phyloP scores from a whole-genome alignment of 2,113 vertebrate species.

The Synodontis membranacea region DNA sequence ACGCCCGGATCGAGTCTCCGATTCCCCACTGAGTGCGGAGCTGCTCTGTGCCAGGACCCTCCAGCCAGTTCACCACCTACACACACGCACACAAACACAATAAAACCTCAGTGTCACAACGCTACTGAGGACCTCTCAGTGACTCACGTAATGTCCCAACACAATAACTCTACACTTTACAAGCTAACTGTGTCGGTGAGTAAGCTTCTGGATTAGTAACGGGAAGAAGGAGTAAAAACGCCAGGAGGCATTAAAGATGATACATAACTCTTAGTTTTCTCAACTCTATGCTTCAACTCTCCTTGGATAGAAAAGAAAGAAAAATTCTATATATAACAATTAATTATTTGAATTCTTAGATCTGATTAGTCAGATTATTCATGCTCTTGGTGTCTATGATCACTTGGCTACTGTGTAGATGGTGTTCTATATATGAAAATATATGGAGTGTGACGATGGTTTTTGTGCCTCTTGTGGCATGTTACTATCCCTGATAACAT shows the following conservation, averaged over 20 bases:
- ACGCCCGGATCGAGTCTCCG: slow-evolving; percentile 92
- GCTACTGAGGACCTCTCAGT: neutral
- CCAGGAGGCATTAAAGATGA: neutral
- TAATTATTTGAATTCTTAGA: neutral
- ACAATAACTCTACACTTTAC: neutral
- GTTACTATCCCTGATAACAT: neutral
- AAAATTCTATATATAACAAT: neutral
- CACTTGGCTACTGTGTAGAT: neutral
- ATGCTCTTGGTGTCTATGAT: neutral
- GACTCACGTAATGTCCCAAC: neutral
- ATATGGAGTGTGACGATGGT: neutral
- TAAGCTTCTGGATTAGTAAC: too few relatives aligned
- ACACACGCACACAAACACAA: slow-evolving; percentile 36
- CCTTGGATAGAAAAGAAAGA: neutral
- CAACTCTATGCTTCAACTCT: neutral
- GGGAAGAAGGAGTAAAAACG: neutral
- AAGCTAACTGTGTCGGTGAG: neutral
- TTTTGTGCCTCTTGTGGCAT: neutral
- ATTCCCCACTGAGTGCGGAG: slow-evolving; percentile 93
- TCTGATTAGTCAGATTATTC: too few relatives aligned
- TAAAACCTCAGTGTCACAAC: neutral
- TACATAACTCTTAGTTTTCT: neutral
- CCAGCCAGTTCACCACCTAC: slow-evolving; percentile 97
- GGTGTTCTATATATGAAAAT: neutral
- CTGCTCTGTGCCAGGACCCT: slow-evolving; percentile 94